Conservation (phyloP, 2,888 invertebrate genomes). For the Catotricha subobsoleta region DNA sequence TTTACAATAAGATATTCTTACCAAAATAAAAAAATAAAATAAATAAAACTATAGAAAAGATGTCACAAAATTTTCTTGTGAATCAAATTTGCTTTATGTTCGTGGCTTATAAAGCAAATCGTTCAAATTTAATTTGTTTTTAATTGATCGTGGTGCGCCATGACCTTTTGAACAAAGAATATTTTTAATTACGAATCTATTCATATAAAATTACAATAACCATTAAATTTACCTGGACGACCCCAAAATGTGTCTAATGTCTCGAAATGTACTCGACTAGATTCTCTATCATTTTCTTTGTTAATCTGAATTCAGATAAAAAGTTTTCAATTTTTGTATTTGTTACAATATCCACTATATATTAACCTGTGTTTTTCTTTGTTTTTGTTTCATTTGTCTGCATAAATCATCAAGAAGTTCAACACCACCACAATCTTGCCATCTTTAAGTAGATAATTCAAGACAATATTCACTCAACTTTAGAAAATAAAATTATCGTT, state of each 20-base stretch:
- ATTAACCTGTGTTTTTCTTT: conserved; percentile 28
- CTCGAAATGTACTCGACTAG: conserved; percentile 48
- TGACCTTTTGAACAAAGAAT: conserved; percentile 27
- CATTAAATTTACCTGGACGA: conserved; percentile 44
- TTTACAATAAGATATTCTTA: no score
- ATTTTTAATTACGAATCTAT: neutral
- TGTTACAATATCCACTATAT: no score
- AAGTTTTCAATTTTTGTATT: neutral
- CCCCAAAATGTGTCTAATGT: conserved; percentile 68
- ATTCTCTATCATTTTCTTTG: conserved; percentile 38
- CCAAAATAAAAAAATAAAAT: no score
- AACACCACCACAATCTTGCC: conserved; percentile 18
- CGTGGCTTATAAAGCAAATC: conserved; percentile 27
- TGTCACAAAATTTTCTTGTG: no score
- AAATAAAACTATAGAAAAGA: no score
- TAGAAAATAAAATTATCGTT: neutral
- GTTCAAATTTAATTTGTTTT: conserved; percentile 28
- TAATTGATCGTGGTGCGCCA: conserved; percentile 23
- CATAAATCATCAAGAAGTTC: conserved; percentile 34
- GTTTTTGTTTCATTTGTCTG: conserved; percentile 34
- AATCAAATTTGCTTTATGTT: conserved; percentile 20
- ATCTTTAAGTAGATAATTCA: conserved; percentile 12
- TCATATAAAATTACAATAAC: no score
- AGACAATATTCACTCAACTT: neutral
- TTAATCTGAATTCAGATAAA: conserved; percentile 9